A percentile compares a stretch with the other conserved stretches of the same genome.
Conservation (phyloP, 2,113 vertebrate species). For the Notechis scutatus region DNA sequence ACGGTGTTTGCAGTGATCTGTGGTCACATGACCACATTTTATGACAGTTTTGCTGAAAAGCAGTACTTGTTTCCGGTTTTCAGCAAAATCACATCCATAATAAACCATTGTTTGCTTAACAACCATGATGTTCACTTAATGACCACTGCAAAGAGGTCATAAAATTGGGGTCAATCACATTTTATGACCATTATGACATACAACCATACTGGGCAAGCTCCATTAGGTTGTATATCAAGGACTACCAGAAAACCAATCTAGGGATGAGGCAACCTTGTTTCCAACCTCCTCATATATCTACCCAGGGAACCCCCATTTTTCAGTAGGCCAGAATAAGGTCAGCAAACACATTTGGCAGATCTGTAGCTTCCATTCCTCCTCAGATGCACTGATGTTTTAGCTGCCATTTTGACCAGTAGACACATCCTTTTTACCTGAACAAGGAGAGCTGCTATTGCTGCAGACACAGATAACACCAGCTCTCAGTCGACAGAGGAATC, state of each 20-base stretch:
- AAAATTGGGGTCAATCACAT: neutral
- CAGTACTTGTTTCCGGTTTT: neutral
- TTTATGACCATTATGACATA: neutral
- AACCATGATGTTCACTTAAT: neutral
- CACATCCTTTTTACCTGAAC: neutral
- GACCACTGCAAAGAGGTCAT: neutral
- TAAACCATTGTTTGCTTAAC: neutral
- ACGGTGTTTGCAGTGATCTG: neutral
- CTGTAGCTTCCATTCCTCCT: neutral
- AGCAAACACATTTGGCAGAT: neutral
- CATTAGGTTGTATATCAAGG: neutral
- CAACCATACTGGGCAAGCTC: neutral
- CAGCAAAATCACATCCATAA: neutral
- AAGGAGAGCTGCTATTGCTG: neutral
- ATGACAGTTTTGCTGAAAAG: neutral
- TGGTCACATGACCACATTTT: neutral
- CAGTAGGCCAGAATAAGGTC: neutral
- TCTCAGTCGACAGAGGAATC: neutral
- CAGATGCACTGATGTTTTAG: neutral
- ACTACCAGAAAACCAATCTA: neutral
- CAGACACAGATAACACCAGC: neutral
- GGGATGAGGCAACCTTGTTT: neutral
- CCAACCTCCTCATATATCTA: neutral
- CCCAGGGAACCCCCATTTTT: neutral
- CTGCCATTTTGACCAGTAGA: neutral